phyloP scores from a whole-genome alignment of 2,888 invertebrate genomes.

The Apocheima hispidaria region DNA sequence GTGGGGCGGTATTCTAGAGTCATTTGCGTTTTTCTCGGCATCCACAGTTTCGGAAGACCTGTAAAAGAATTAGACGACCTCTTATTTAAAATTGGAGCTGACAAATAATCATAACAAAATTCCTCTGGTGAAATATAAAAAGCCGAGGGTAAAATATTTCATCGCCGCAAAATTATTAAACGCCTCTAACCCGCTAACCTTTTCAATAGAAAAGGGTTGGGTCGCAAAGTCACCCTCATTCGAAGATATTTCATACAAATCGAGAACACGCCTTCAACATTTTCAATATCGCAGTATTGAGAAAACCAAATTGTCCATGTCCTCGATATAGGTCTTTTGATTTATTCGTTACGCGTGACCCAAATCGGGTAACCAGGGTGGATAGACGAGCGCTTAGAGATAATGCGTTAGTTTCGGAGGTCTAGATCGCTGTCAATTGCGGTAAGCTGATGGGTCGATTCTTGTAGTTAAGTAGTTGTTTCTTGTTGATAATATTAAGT shows the following conservation, averaged over 20 bases:
- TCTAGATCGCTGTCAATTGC: conserved; percentile 25
- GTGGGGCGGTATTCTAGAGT: conserved; percentile 90
- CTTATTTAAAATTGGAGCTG: neutral
- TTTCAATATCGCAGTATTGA: conserved; percentile 24
- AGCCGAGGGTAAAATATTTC: neutral
- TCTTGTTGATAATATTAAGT: conserved; percentile 2
- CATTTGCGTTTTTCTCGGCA: conserved; percentile 73
- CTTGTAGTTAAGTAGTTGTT: conserved; percentile 5
- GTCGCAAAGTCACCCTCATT: conserved; percentile 1
- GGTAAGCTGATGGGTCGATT: conserved; percentile 1
- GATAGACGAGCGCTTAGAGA: conserved; percentile 7
- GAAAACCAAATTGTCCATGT: conserved; percentile 48
- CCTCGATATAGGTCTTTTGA: conserved; percentile 58
- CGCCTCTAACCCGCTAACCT: neutral
- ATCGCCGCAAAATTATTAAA: conserved; percentile 2
- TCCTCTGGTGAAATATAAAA: neutral
- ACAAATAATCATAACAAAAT: neutral
- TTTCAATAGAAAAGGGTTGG: conserved; percentile 21
- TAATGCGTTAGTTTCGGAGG: conserved; percentile 4
- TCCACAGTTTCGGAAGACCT: conserved; percentile 75
- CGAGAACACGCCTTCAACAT: conserved; percentile 17
- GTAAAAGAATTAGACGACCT: conserved; percentile 23
- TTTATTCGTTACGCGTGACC: conserved; percentile 57
- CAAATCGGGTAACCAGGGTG: conserved; percentile 48
- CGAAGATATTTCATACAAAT: conserved; percentile 10